Evolutionary conservation across 2,888 invertebrate species (phyloP).

Genomic region (Chalcis sispes): DNA sequence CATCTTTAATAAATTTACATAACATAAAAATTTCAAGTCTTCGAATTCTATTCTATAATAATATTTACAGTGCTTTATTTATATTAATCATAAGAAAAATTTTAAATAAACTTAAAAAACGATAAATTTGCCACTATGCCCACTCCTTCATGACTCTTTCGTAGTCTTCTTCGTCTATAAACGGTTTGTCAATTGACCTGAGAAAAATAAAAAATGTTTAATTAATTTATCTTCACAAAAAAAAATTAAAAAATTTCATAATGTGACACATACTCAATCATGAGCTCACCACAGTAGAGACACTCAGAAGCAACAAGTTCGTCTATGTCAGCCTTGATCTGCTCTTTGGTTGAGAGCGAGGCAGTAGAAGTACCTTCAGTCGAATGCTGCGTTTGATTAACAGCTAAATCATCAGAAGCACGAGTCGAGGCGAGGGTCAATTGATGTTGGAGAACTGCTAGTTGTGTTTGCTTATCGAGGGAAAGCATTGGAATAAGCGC

Average conservation of each 20-base stretch:
- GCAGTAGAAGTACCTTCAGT: constrained; percentile 77
- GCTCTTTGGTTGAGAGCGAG: constrained; percentile 80
- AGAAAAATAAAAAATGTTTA: constrained; percentile 60
- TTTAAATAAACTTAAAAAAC: neutral
- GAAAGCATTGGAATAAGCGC: constrained; percentile 85
- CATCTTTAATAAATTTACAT: constrained; percentile 22
- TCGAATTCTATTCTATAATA: constrained; percentile 12
- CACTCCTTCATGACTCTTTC: constrained; percentile 90
- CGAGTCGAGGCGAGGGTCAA: constrained; percentile 79
- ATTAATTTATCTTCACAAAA: neutral
- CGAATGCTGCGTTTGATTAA: neutral
- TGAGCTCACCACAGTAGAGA: constrained; percentile 93
- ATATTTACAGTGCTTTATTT: constrained; percentile 46
- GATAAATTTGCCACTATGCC: constrained; percentile 79
- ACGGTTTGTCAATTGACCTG: constrained; percentile 91
- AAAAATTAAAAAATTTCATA: constrained; percentile 24
- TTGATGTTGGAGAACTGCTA: constrained; percentile 82
- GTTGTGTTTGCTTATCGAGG: constrained; percentile 79
- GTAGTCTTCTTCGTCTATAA: constrained; percentile 89
- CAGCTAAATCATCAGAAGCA: constrained; percentile 62
- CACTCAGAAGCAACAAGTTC: constrained; percentile 94
- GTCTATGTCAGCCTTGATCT: constrained; percentile 89
- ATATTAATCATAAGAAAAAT: neutral
- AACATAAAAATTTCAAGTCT: constrained; percentile 26
- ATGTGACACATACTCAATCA: constrained; percentile 82